Evolutionary conservation across 2,797 vertebrate species (phyloP).

Genomic region (Bradypus variegatus): DNA sequence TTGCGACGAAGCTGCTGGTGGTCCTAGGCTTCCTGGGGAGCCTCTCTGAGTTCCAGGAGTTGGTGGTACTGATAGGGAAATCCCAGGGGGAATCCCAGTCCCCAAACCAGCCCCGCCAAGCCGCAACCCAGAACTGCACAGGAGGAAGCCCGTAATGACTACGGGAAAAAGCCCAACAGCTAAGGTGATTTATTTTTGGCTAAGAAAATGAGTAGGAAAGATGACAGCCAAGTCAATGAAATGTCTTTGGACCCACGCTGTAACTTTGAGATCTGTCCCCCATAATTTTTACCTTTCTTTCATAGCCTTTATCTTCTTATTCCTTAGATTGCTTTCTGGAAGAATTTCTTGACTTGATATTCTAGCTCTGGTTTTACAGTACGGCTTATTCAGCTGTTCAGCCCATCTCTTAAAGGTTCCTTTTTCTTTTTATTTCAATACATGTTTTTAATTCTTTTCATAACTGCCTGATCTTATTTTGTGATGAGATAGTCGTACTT

Average conservation of each 20-base stretch:
- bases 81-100: too few relatives aligned
- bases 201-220: neutral
- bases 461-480: neutral
- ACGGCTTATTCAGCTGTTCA: neutral
- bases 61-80: neutral
- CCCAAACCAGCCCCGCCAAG: neutral
- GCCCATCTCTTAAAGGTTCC: neutral
- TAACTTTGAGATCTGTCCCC: neutral
- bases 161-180: neutral
- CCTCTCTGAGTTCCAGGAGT: neutral
- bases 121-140: neutral
- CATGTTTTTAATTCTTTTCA: neutral
- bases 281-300: neutral
- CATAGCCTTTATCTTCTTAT: neutral
- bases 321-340: neutral
- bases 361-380: neutral
- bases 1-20: conserved; percentile 22
- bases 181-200: neutral
- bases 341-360: neutral
- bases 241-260: neutral
- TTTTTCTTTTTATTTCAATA: neutral
- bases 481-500: neutral
- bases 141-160: neutral
- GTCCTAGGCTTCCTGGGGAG: neutral
- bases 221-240: neutral